Base-by-base conservation (phyloP, 2,888 invertebrate species). In the Poecilobothrus nobilitatus region DNA sequence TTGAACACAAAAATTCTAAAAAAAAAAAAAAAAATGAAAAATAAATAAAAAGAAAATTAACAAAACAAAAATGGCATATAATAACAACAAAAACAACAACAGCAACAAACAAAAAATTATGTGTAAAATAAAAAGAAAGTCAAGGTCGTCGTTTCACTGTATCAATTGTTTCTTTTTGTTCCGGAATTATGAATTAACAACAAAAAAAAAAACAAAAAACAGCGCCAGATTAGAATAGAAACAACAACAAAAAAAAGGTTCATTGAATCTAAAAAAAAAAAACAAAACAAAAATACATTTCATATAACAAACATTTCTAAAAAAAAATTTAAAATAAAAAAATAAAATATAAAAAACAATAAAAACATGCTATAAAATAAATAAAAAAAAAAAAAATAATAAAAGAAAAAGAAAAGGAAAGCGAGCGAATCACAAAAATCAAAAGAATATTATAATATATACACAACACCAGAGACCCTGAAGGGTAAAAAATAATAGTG, bases 1-100 rank as follows among this genome's bases (percentile, higher is more conserved):
- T 65, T 65, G 65, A 65, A 37, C 65, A 65, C n/a, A n/a, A n/a
- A 65, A 65, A 34, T 37, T 37, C 37, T 34, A 65, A 65, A 65
- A 65, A 65, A 65, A 64, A 64, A 34, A 15, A 27, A 10, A 1
- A 20, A 20, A 22, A 22, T 21, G 21, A 8, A 22, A n/a, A n/a
- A 22, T n/a, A n/a, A 22, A 27, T 27, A 27, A 41, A 3, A 41
- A 41, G 2, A 41, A 41, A 3, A 53, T 4, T 15, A 53, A 53
- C 53, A 53, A 53, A 53, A 37, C 8, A 37, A 53, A 53, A 53
- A 53, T 53, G 53, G 53, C 53, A 53, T 53, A 53, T 18, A 53
- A 53, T 18, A 53, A 53, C 18, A 53, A 53, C 12, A 53, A 53
- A 1, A 53, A n/a, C 9, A 53, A 53, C 6, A 18, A 53, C 15